Percentiles rank a stretch among this genome's conserved stretches.
These are phyloP conservation scores for Delichon dasypus DNA, from an alignment of 2,797 vertebrate species.

Conservation along the genomic window DNA sequence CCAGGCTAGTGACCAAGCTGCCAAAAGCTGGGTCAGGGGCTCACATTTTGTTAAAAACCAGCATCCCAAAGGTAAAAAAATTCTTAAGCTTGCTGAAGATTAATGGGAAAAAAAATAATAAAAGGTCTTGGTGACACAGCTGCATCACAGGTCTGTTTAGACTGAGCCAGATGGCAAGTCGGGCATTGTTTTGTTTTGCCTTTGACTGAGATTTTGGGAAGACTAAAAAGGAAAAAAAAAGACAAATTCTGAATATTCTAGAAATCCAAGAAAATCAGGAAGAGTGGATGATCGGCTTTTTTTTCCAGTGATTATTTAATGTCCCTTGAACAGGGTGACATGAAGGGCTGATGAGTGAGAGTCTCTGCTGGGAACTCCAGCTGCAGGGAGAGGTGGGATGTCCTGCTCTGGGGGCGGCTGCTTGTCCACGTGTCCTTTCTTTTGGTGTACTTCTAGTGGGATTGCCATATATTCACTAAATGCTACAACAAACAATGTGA, in stretches of 20 bases:
- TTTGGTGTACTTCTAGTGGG: not conserved
- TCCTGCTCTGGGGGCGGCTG: not conserved
- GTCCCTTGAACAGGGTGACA: not conserved
- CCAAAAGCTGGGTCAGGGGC: not conserved
- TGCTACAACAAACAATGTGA: not conserved
- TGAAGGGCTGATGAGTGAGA: not conserved
- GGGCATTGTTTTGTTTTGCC: not conserved
- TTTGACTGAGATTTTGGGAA: not conserved
- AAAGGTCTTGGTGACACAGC: not conserved
- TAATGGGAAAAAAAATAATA: not conserved
- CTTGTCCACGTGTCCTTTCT: not conserved
- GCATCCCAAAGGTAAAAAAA: slow-evolving; percentile 19
- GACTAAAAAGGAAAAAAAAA: not conserved
- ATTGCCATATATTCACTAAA: not conserved
- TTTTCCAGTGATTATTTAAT: not conserved
- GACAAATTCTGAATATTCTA: not conserved
- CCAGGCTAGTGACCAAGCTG: slow-evolving; percentile 23
- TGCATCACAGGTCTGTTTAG: not conserved
- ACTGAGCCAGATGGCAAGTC: not conserved
- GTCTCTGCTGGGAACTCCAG: not conserved
- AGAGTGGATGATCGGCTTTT: not conserved
- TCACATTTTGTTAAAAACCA: slow-evolving; percentile 27
- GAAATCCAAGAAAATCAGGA: not conserved
- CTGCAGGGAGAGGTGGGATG: not conserved
- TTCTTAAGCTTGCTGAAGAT: not conserved